Percentiles rank a stretch among this genome's conserved stretches.
Evolutionary conservation across 2,113 vertebrate species (phyloP).

Genomic region (Monarcha castaneiventris): DNA sequence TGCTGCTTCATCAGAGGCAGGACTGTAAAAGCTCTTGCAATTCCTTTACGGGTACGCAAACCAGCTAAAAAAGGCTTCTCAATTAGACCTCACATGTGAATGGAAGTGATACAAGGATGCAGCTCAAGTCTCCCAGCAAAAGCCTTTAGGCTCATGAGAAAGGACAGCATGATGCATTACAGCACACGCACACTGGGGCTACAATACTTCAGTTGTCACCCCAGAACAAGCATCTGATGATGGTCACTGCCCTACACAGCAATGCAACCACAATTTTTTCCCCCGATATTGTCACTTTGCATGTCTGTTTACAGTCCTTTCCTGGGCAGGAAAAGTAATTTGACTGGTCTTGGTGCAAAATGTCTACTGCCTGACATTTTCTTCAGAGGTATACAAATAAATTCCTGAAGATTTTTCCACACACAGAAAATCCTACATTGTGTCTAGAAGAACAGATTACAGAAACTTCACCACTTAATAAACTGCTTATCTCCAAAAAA

Average conservation of each 20-base stretch:
- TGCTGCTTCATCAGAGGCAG: background rate
- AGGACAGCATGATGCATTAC: background rate
- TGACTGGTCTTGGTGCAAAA: background rate
- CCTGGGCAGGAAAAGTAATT: background rate
- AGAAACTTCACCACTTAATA: background rate
- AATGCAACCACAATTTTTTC: rapidly evolving
- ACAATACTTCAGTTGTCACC: background rate
- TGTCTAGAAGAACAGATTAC: background rate
- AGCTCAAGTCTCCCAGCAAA: rapidly evolving
- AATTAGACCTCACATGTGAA: background rate
- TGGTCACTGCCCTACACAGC: background rate
- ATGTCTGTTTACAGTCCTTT: background rate
- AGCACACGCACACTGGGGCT: background rate
- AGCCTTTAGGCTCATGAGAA: background rate
- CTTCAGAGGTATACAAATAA: background rate
- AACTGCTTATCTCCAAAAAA: background rate
- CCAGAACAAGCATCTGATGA: background rate
- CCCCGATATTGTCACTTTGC: background rate
- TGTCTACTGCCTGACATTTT: background rate
- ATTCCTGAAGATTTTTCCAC: background rate
- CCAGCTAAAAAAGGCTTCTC: background rate
- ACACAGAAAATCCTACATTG: background rate
- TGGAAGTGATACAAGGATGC: background rate
- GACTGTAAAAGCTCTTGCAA: background rate
- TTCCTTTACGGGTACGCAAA: background rate